Percentiles rank a stretch among this genome's conserved stretches.
These are phyloP conservation scores for Calliopsis andreniformis DNA, from an alignment of 1,140 invertebrate species.

Conservation along the genomic window DNA sequence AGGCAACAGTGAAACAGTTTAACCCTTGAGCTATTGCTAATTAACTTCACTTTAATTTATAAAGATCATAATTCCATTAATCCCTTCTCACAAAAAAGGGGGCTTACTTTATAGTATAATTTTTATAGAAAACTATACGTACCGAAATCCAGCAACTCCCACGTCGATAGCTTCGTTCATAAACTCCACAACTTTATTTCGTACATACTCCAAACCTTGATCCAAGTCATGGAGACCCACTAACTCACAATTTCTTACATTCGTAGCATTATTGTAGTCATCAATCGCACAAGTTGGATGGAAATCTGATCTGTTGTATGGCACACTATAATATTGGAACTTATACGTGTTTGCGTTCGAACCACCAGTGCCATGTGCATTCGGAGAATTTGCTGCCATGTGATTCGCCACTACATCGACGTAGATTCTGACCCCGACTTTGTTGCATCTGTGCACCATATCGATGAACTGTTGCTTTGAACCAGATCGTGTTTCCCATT, in stretches of 20 bases:
- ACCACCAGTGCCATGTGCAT: constrained; percentile 84
- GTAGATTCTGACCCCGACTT: constrained; percentile 90
- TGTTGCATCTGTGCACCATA: constrained; percentile 89
- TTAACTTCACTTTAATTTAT: no score
- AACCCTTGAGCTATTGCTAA: no score
- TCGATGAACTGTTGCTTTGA: constrained; percentile 85
- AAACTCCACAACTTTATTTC: constrained; percentile 85
- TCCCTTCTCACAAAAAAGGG: no score
- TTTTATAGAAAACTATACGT: no score
- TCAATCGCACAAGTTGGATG: constrained; percentile 80
- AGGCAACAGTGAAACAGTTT: no score
- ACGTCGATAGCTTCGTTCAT: constrained; percentile 87
- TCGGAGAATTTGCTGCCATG: constrained; percentile 86
- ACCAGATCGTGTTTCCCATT: constrained; percentile 89
- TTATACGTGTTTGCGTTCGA: constrained; percentile 81
- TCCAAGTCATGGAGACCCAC: constrained; percentile 87
- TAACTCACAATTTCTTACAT: constrained; percentile 88
- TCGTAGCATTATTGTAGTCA: constrained; percentile 77
- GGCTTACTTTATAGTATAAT: no score
- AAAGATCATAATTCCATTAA: no score
- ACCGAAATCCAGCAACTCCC: constrained; percentile 92
- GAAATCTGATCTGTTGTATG: constrained; percentile 83
- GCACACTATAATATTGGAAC: constrained; percentile 83
- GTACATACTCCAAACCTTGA: constrained; percentile 84
- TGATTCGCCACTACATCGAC: constrained; percentile 94